Conservation (phyloP, 2,113 vertebrate genomes). For the Haemorhous mexicanus region DNA sequence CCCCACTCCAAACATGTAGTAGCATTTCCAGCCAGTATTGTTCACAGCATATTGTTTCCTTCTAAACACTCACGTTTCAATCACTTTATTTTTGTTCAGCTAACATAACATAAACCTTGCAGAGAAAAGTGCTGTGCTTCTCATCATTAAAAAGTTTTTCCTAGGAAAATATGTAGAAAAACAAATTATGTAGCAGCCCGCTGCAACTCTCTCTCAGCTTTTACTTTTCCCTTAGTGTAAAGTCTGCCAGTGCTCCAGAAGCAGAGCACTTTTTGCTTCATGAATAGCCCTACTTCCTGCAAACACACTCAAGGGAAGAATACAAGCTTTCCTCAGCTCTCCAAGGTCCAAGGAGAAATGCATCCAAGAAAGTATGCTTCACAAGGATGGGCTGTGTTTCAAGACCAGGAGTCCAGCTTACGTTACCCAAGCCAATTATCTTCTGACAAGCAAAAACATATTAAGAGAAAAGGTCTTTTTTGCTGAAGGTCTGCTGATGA, state of each 20-base stretch:
- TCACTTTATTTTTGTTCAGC: neutral
- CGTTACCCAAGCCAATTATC: neutral
- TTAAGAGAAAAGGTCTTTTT: neutral
- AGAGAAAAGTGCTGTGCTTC: neutral
- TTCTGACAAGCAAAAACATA: neutral
- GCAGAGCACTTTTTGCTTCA: neutral
- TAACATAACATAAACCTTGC: neutral
- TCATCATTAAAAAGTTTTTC: neutral
- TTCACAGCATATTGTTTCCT: neutral
- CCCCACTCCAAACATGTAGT: neutral
- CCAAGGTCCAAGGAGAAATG: neutral
- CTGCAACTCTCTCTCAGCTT: neutral
- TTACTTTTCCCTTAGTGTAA: neutral
- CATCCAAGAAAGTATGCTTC: neutral
- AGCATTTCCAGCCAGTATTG: neutral
- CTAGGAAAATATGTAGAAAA: neutral
- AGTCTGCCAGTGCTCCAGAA: neutral
- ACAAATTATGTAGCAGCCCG: neutral
- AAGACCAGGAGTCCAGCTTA: neutral
- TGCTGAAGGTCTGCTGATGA: neutral
- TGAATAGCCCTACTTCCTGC: neutral
- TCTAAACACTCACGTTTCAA: neutral
- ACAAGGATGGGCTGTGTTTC: rapidly evolving
- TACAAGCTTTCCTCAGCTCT: neutral
- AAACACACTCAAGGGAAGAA: rapidly evolving